Evolutionary conservation across 30 jellyfish, hydroid and myxozoan genomes (phyloP).

Genomic region (Haliclystus octoradiatus): DNA sequence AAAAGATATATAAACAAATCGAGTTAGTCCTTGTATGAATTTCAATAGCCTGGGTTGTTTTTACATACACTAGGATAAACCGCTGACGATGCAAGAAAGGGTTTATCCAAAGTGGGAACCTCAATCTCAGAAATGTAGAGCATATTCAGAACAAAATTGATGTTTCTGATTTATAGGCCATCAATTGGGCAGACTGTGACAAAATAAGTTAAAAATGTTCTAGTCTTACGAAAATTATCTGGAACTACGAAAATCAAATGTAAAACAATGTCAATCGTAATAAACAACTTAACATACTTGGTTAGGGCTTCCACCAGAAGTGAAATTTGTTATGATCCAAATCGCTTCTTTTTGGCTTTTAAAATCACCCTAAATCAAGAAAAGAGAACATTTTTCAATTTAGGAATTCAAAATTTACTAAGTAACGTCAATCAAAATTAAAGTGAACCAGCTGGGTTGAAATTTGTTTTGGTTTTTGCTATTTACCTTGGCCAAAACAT

Average conservation of each 20-base stretch:
- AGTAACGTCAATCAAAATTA: background rate
- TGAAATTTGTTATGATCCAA: conserved; percentile 86
- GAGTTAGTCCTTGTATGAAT: no score
- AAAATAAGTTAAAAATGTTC: conserved; percentile 1
- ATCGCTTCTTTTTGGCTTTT: conserved; percentile 87
- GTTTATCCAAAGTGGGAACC: no score
- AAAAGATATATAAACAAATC: no score
- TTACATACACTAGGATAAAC: no score
- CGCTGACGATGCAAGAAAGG: no score
- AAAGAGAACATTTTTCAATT: background rate
- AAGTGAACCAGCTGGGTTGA: no score
- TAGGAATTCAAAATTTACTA: background rate
- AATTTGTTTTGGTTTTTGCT: no score
- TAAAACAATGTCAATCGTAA: background rate
- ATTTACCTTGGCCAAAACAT: conserved; percentile 69
- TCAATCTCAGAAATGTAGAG: no score
- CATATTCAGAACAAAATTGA: no score
- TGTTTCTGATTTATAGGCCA: no score
- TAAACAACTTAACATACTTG: conserved; percentile 23
- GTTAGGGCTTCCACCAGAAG: conserved; percentile 89
- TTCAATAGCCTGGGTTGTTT: no score
- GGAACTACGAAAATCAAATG: background rate
- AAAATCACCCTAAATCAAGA: conserved; percentile 62
- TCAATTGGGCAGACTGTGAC: no score
- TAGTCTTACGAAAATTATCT: background rate